A percentile compares a stretch with the other conserved stretches of the same genome.
Evolutionary conservation across 2,888 invertebrate genomes (phyloP).

Genomic region (Synanthedon andrenaeformis): DNA sequence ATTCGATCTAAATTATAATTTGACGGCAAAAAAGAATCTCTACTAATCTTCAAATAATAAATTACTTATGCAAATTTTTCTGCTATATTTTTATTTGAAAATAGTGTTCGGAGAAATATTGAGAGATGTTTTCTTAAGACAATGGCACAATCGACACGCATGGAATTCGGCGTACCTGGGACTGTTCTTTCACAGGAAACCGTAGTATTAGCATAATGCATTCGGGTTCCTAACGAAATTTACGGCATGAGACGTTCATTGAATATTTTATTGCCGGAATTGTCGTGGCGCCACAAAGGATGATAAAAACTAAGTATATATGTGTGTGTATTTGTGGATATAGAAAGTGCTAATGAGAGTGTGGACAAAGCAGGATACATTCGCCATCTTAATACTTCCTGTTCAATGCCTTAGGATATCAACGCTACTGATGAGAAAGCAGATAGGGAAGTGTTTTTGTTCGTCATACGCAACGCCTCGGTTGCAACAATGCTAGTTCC

Average conservation of each 20-base stretch:
- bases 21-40: conserved; percentile 40
- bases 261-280: conserved; percentile 33
- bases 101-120: conserved; percentile 33
- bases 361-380: conserved; percentile 17
- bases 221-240: conserved; percentile 48
- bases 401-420: conserved; percentile 26
- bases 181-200: conserved; percentile 43
- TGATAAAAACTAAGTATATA: conserved; percentile 21
- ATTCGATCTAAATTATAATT: conserved; percentile 53
- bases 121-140: conserved; percentile 15
- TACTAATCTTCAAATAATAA: conserved; percentile 38
- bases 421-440: conserved; percentile 22
- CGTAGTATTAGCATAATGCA: conserved; percentile 54
- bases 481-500: conserved; percentile 24
- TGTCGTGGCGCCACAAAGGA: conserved; percentile 25
- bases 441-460: conserved; percentile 16
- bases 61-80: conserved; percentile 53
- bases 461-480: conserved; percentile 19
- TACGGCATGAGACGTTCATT: conserved; percentile 26
- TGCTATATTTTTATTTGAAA: conserved; percentile 24
- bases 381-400: conserved; percentile 26
- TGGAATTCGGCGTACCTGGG: conserved; percentile 28
- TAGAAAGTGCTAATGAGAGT: conserved; percentile 24
- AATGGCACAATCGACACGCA: conserved; percentile 36
- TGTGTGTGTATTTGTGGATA: conserved; percentile 4